These are phyloP conservation scores for Trypoxylus dichotomus DNA, from an alignment of 1,140 invertebrate genomes.

Conservation along the genomic window DNA sequence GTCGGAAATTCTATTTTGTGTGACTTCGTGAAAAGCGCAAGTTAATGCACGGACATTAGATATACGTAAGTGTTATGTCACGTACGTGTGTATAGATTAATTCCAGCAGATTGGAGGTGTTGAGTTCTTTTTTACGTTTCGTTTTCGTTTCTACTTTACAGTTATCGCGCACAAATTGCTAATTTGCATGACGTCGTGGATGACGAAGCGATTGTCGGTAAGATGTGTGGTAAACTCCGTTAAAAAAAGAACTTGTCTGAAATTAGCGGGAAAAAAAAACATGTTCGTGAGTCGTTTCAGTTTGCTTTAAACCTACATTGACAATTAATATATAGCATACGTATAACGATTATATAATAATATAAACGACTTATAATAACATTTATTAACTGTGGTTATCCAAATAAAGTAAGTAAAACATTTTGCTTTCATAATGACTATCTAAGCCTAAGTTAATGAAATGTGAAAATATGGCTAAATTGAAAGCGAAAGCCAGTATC, in stretches of 20 bases:
- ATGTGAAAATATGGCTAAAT: too few species aligned
- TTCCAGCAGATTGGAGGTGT: conserved; percentile 25
- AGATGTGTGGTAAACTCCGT: not conserved
- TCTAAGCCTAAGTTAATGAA: too few species aligned
- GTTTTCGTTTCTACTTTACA: conserved; percentile 26
- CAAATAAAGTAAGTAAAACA: too few species aligned
- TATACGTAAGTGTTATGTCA: conserved; percentile 24
- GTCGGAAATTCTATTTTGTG: conserved; percentile 17
- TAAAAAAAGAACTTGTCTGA: conserved; percentile 5
- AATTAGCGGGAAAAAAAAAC: conserved; percentile 18
- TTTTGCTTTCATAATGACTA: too few species aligned
- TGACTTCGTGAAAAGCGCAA: conserved; percentile 13
- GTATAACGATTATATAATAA: too few species aligned
- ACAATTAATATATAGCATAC: not conserved
- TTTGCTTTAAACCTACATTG: not conserved
- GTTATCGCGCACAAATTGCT: conserved; percentile 30
- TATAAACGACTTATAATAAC: too few species aligned
- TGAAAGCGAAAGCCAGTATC: too few species aligned
- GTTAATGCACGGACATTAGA: conserved; percentile 16
- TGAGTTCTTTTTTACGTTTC: conserved; percentile 27
- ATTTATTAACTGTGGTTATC: too few species aligned
- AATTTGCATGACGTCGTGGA: conserved; percentile 31
- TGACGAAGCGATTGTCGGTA: conserved; percentile 6
- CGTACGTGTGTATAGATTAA: conserved; percentile 23
- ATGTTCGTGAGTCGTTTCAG: conserved; percentile 7